Evolutionary conservation across 2,797 vertebrate species (phyloP).

Genomic region (Macropus fuliginosus): DNA sequence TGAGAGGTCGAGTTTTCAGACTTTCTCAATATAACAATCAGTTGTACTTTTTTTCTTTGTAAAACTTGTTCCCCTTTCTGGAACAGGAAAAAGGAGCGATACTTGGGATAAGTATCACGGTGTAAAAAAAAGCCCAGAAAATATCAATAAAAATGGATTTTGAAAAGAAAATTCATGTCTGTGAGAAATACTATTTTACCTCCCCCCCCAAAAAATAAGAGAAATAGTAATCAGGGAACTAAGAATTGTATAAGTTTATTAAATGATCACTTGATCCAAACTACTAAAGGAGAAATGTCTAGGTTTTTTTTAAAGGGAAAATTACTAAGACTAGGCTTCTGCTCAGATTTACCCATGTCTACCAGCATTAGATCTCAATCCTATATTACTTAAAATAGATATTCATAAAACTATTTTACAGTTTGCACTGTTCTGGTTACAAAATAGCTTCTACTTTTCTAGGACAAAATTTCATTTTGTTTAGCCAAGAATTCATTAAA

Average conservation of each 20-base stretch:
- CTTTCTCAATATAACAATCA: background rate
- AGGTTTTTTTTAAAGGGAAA: constrained; percentile 54
- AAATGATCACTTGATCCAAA: constrained; percentile 14
- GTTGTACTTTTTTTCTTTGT: background rate
- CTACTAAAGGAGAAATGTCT: background rate
- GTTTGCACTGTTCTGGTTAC: constrained; percentile 85
- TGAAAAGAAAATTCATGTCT: background rate
- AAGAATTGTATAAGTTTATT: constrained; percentile 25
- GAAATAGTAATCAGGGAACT: background rate
- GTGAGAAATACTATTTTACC: background rate
- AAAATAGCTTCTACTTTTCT: constrained; percentile 87
- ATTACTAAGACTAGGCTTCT: constrained; percentile 49
- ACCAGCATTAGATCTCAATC: constrained; percentile 78
- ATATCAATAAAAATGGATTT: background rate
- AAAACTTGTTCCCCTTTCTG: background rate
- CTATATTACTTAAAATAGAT: constrained; percentile 86
- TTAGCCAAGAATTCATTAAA: constrained; percentile 89
- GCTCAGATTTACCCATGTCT: constrained; percentile 82
- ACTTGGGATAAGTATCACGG: background rate
- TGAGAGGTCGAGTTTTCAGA: background rate
- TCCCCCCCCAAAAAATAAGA: background rate
- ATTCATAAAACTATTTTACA: constrained; percentile 85
- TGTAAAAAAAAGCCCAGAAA: background rate
- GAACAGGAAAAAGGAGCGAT: background rate
- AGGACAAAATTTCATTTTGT: constrained; percentile 88